phyloP scores from a whole-genome alignment of 2,113 vertebrate genomes.

The Pogona vitticeps region DNA sequence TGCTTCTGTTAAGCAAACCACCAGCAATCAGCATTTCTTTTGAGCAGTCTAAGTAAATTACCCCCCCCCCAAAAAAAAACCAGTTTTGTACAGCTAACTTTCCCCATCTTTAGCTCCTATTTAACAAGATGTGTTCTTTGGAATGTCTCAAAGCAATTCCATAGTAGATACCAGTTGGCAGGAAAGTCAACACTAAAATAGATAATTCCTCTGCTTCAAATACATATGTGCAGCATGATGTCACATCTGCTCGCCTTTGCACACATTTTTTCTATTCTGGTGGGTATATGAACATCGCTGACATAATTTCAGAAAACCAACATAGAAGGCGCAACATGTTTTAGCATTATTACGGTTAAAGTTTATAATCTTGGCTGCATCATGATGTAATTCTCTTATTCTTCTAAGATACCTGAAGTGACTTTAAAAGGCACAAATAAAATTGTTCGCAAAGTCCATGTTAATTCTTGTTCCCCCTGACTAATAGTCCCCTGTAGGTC shows the following conservation, averaged over 20 bases:
- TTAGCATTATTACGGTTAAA: not conserved
- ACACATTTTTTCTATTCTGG: not conserved
- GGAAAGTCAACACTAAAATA: not conserved
- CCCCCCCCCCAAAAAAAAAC: too few species aligned
- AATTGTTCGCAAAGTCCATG: not conserved
- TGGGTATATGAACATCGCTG: rapidly evolving
- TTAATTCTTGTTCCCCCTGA: not conserved
- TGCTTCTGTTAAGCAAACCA: too few species aligned
- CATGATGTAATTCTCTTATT: not conserved
- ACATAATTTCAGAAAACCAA: not conserved
- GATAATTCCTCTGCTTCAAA: not conserved
- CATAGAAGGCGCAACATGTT: rapidly evolving
- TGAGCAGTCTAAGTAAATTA: not conserved
- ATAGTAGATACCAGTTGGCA: rapidly evolving
- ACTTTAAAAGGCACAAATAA: not conserved
- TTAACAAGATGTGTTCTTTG: not conserved
- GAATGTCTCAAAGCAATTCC: not conserved
- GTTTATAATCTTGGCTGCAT: not conserved
- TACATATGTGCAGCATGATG: rapidly evolving
- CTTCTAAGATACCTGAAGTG: not conserved
- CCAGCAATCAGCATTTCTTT: not conserved
- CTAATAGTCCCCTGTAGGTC: not conserved
- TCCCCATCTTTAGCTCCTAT: not conserved
- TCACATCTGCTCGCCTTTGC: rapidly evolving
- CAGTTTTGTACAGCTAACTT: not conserved